Conservation (phyloP, 2,888 invertebrate species). For the Caenorhabditis afra region DNA sequence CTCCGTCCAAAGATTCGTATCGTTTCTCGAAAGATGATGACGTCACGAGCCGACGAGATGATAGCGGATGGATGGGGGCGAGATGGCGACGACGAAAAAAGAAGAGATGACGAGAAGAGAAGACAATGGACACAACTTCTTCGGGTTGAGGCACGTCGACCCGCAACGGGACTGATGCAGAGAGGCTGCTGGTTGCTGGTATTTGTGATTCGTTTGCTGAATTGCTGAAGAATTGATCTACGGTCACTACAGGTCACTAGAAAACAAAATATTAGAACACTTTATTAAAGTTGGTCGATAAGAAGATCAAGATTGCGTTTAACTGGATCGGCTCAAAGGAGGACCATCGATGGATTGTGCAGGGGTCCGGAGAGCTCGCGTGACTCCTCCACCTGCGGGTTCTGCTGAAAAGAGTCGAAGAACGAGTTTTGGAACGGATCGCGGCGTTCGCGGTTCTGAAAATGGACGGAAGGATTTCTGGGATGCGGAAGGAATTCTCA, state of each 20-base stretch:
- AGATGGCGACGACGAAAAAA: constrained; percentile 25
- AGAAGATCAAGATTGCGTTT: constrained; percentile 10
- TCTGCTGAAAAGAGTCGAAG: constrained; percentile 58
- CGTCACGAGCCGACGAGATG: no score
- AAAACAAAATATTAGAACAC: constrained; percentile 41
- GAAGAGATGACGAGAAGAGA: constrained; percentile 20
- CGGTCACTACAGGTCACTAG: constrained; percentile 15
- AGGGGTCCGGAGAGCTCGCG: constrained; percentile 43
- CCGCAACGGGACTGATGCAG: constrained; percentile 38
- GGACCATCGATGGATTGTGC: constrained; percentile 53
- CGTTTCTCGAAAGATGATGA: no score
- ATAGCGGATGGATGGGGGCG: background rate
- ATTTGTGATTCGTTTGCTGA: constrained; percentile 52
- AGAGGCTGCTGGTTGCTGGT: constrained; percentile 17
- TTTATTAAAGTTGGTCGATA: constrained; percentile 31
- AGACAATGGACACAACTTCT: constrained; percentile 28
- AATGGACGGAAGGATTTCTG: background rate
- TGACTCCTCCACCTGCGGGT: constrained; percentile 43
- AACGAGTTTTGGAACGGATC: constrained; percentile 56
- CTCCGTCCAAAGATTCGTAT: no score
- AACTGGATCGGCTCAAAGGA: constrained; percentile 23
- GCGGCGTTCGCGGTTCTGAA: constrained; percentile 59
- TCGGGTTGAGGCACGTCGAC: constrained; percentile 43
- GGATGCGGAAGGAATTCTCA: constrained; percentile 5
- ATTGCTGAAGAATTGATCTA: constrained; percentile 36